Evolutionary conservation across 2,113 vertebrate genomes (phyloP).

Genomic region (Caranx melampygus): DNA sequence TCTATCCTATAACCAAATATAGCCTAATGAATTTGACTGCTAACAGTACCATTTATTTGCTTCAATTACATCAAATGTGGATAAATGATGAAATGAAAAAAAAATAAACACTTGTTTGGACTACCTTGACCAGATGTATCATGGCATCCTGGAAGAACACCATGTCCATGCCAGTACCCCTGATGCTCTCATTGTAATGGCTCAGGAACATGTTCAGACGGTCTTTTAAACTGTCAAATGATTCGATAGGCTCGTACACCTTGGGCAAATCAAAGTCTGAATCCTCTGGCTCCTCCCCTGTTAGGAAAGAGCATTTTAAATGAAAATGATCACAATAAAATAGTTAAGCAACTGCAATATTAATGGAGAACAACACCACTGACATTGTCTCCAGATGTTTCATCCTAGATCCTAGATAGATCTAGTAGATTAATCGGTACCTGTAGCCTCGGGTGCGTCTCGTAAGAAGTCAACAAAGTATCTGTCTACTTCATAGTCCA

Average conservation of each 20-base stretch:
- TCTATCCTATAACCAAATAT: not conserved
- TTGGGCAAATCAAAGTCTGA: slow-evolving; percentile 88
- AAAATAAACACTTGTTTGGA: not conserved
- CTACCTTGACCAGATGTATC: slow-evolving; percentile 95
- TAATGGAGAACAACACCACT: not conserved
- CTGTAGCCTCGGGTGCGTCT: slow-evolving; percentile 88
- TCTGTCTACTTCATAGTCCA: slow-evolving; percentile 82
- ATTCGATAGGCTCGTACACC: slow-evolving; percentile 90
- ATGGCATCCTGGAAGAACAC: slow-evolving; percentile 97
- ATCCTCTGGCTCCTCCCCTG: slow-evolving; percentile 90
- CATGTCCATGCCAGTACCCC: slow-evolving; percentile 91
- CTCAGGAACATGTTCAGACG: slow-evolving; percentile 90
- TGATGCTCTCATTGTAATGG: slow-evolving; percentile 89
- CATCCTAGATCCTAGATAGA: too few relatives aligned
- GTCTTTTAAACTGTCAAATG: slow-evolving; percentile 86
- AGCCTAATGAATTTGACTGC: not conserved
- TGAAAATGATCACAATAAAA: not conserved
- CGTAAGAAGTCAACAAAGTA: slow-evolving; percentile 96
- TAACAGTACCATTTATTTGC: not conserved
- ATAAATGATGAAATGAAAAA: not conserved
- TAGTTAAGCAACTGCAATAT: not conserved
- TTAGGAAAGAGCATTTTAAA: not conserved
- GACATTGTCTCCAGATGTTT: not conserved
- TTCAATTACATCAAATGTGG: not conserved
- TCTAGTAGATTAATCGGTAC: slow-evolving; percentile 76